phyloP scores from a whole-genome alignment of 2,888 invertebrate species.

The Thecophora atra region DNA sequence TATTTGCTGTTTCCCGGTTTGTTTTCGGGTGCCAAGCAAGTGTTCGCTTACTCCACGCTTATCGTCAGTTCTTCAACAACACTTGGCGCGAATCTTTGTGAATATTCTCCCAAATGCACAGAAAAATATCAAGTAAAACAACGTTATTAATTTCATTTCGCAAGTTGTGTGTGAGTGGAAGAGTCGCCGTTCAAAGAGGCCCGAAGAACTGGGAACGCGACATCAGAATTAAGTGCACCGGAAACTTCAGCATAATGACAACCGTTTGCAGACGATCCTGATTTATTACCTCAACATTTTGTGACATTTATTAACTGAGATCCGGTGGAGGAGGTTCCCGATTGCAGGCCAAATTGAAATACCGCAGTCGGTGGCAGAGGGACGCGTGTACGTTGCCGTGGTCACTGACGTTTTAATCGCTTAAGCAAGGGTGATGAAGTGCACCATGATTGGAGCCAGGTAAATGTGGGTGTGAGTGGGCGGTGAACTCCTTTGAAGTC shows the following conservation, averaged over 20 bases:
- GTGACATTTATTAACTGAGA: constrained; percentile 46
- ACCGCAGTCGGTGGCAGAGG: too few species aligned
- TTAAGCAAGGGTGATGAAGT: too few species aligned
- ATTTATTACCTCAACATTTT: constrained; percentile 47
- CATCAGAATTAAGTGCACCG: constrained; percentile 37
- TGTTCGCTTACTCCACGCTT: constrained; percentile 1
- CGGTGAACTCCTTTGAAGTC: neutral
- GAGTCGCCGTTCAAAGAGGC: too few species aligned
- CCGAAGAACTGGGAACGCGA: neutral
- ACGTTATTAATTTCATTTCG: neutral
- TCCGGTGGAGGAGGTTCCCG: neutral
- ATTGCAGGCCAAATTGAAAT: too few species aligned
- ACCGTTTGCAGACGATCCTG: constrained; percentile 49
- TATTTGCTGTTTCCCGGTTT: constrained; percentile 8
- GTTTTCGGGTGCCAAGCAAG: constrained; percentile 1
- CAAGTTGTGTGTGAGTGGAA: neutral
- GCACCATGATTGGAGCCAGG: too few species aligned
- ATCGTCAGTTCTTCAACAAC: neutral
- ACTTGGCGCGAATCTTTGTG: neutral
- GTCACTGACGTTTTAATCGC: too few species aligned
- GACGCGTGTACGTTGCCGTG: too few species aligned
- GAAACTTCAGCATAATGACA: constrained; percentile 50
- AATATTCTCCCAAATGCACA: neutral
- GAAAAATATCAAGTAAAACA: neutral
- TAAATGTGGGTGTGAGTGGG: too few species aligned